phyloP scores from a whole-genome alignment of 2,113 vertebrate genomes.

The Nannospalax galili region DNA sequence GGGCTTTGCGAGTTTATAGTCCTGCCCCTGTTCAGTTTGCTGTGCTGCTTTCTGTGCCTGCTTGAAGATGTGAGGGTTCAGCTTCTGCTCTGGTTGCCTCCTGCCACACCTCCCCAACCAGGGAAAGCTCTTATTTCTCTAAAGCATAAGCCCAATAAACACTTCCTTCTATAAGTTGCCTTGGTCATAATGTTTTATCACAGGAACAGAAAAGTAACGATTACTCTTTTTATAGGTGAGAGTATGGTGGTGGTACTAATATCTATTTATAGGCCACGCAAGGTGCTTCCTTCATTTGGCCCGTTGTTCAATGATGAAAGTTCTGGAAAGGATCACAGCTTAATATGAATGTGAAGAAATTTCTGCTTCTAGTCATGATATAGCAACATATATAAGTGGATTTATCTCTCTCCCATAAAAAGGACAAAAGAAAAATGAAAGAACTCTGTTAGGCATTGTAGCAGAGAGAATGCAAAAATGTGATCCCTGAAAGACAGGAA shows the following conservation, averaged over 20 bases:
- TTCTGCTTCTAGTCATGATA: background rate
- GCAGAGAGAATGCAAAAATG: background rate
- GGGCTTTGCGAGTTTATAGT: too few relatives aligned
- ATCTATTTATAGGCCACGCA: background rate
- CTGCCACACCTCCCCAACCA: too few relatives aligned
- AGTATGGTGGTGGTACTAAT: background rate
- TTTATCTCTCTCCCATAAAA: background rate
- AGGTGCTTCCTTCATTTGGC: conserved; percentile 9
- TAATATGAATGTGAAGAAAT: background rate
- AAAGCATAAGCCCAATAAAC: too few relatives aligned
- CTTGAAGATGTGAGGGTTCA: too few relatives aligned
- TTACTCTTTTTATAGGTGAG: background rate
- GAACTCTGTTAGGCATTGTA: background rate
- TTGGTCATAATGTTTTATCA: too few relatives aligned
- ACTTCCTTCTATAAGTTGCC: too few relatives aligned
- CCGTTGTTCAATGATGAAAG: conserved; percentile 27
- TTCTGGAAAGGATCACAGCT: background rate
- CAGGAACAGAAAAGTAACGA: too few relatives aligned
- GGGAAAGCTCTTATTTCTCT: too few relatives aligned
- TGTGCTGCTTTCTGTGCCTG: too few relatives aligned
- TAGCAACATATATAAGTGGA: background rate
- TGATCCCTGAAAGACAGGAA: background rate
- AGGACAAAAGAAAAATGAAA: background rate
- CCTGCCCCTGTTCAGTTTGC: too few relatives aligned
- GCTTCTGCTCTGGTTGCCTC: too few relatives aligned